These are phyloP conservation scores for Philopedon plagiatum DNA, from an alignment of 2,888 invertebrate species.

Conservation along the genomic window DNA sequence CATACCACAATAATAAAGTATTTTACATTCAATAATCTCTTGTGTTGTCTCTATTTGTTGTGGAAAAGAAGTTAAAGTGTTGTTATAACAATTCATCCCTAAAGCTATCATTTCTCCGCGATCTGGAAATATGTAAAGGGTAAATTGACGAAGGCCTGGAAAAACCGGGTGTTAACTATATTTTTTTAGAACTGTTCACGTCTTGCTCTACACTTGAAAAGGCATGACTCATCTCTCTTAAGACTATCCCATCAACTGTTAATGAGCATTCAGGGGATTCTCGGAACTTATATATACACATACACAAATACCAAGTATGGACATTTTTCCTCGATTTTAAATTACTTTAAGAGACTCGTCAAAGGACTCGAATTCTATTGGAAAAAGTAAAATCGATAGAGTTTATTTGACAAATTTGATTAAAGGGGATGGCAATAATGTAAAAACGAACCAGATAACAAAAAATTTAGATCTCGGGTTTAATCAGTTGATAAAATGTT, in stretches of 20 bases:
- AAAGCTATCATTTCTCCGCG: conserved; percentile 11
- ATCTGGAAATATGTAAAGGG: conserved; percentile 7
- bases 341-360: too few species aligned
- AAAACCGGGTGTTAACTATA: neutral
- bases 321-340: too few species aligned
- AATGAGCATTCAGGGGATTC: neutral
- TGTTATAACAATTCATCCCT: conserved; percentile 12
- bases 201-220: neutral
- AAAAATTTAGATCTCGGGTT: neutral
- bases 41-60: too few species aligned
- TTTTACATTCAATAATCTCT: too few species aligned
- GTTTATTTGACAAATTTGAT: neutral
- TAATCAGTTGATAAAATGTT: neutral
- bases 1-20: neutral
- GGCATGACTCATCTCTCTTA: neutral
- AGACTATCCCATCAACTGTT: neutral
- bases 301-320: too few species aligned
- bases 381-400: too few species aligned
- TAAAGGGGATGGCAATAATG: neutral
- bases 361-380: too few species aligned
- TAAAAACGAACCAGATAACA: neutral
- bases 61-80: neutral
- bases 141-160: conserved; percentile 15
- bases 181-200: neutral
- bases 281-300: neutral